These are phyloP conservation scores for Mallotus villosus DNA, from an alignment of 2,797 vertebrate genomes.

Conservation along the genomic window DNA sequence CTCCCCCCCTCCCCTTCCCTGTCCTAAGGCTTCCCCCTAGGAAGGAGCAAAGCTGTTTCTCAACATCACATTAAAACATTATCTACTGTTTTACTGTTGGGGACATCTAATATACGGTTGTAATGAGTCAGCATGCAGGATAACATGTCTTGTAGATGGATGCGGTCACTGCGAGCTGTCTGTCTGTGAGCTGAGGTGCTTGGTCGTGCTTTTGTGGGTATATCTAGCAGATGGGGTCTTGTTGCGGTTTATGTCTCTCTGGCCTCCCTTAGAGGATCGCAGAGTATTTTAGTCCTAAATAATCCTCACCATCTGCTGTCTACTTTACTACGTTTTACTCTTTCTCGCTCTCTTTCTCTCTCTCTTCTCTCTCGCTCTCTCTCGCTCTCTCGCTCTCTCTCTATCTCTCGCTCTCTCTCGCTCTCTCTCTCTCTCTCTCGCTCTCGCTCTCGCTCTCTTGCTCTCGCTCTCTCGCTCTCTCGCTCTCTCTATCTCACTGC, in stretches of 20 bases:
- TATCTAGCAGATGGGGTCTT: slow-evolving; percentile 74
- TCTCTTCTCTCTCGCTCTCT: slow-evolving; percentile 20
- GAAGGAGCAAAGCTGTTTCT: slow-evolving; percentile 2
- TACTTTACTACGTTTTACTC: slow-evolving; percentile 63
- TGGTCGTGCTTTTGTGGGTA: slow-evolving; percentile 47
- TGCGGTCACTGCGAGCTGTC: background rate
- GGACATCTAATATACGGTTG: background rate
- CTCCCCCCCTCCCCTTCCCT: background rate
- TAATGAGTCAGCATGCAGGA: slow-evolving; percentile 1
- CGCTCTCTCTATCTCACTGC: background rate
- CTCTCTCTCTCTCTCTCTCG: slow-evolving; percentile 41
- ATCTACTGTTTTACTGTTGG: background rate
- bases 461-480: slow-evolving; percentile 20
- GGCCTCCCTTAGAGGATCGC: slow-evolving; percentile 73
- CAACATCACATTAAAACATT: background rate
- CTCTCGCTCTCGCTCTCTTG: slow-evolving; percentile 30
- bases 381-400: slow-evolving; percentile 35
- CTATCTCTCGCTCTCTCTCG: slow-evolving; percentile 20
- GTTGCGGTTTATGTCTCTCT: slow-evolving; percentile 66
- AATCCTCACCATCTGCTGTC: slow-evolving; percentile 82
- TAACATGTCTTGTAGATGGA: slow-evolving; percentile 11
- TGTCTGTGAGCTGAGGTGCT: slow-evolving; percentile 33
- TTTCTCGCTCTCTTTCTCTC: slow-evolving; percentile 51
- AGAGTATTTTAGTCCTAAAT: slow-evolving; percentile 78
- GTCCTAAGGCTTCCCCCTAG: no score